A percentile compares a stretch with the other conserved stretches of the same genome.
phyloP scores from a whole-genome alignment of 2,888 invertebrate species.

The Drosophila mettleri region DNA sequence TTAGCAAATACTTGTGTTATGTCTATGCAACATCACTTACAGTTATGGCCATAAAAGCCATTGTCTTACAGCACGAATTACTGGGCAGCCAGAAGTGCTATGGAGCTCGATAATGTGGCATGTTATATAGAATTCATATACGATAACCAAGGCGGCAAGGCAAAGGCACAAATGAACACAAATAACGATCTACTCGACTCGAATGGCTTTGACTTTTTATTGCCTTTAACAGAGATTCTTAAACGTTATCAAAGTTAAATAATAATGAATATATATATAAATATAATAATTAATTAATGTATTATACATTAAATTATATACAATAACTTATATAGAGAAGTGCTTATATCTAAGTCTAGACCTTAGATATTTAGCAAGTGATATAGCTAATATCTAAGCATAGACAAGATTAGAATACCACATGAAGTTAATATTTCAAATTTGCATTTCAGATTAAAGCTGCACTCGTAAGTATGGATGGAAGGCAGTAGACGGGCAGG shows the following conservation, averaged over 20 bases:
- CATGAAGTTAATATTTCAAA: constrained; percentile 27
- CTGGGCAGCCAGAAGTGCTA: constrained; percentile 50
- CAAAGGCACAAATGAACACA: neutral
- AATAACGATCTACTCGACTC: neutral
- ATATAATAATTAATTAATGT: no score
- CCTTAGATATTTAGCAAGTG: no score
- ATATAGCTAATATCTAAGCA: neutral
- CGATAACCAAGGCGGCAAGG: neutral
- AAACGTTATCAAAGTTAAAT: neutral
- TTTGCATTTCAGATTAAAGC: constrained; percentile 38
- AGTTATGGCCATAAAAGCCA: constrained; percentile 51
- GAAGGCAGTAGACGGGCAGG: neutral
- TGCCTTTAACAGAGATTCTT: neutral
- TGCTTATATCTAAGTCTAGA: no score
- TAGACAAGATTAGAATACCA: constrained; percentile 2
- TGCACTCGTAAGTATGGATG: neutral
- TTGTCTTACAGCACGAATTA: constrained; percentile 49
- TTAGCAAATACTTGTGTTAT: constrained; percentile 56
- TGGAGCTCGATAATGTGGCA: constrained; percentile 22
- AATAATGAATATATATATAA: no score
- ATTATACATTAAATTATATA: no score
- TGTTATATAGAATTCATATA: constrained; percentile 32
- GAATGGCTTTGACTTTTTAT: neutral
- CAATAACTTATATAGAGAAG: no score
- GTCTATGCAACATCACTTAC: constrained; percentile 50